Base-by-base conservation (phyloP, 2,888 invertebrate species). In the Chloromyia formosa region DNA sequence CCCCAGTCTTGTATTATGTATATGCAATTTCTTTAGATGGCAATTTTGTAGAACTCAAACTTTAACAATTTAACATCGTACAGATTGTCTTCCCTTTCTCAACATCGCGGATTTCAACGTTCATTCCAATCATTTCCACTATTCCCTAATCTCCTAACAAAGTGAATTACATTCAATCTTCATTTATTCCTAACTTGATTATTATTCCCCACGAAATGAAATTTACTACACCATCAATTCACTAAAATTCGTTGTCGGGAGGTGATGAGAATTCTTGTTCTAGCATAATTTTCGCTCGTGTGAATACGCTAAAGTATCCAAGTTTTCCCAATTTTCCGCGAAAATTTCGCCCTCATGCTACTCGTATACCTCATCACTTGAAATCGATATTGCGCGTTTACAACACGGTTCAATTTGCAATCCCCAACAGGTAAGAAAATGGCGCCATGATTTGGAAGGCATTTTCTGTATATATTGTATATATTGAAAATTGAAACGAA, bases 81-180 rank as follows among this genome's bases (percentile, higher is more conserved):
- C 12, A 23, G 12, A 49, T n/a, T n/a, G 2, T 12, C 49, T 49
- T n/a, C 16, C 12, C 12, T 5, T 49, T 12, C 49, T 10, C 14
- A 3, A 49, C 12, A 49, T n/a, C 2, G 14, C 12, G 4, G 14
- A n/a, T 49, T n/a, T 60, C 60, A 5, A 22, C 27, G 14, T 22
- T 18, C 16, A 60, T 9, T 23, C 23, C 60, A 12, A 1, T 35
- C 27, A 35, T 14, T 14, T 22, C 1, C 22, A 60, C 20, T 9
- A 18, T 56, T 20, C 23, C 10, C 5, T 20, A 23, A 60, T 20
- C 60, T 22, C 23, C 27, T 12, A 23, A 20, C 14, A 60, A 23
- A 60, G 62, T 40, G 27, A 62, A 62, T 62, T 62, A 62, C 62
- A 62, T 62, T 49, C 62, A 62, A 62, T 62, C 62, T 62, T 62